These are phyloP conservation scores for Venustaconcha ellipsiformis DNA, from an alignment of 1,140 invertebrate species.

Conservation along the genomic window DNA sequence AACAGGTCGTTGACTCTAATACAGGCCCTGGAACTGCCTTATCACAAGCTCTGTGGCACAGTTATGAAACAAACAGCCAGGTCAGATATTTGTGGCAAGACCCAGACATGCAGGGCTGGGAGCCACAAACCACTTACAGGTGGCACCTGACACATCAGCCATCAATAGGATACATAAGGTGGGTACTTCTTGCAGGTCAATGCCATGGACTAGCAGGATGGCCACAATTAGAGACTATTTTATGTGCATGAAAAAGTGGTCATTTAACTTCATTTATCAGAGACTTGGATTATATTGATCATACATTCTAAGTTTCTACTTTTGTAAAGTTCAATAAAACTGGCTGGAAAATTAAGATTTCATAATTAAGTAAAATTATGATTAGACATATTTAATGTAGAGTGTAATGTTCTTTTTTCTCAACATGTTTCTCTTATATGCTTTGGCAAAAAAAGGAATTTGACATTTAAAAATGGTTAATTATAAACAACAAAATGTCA, in stretches of 20 bases:
- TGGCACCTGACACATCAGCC: constrained; percentile 36
- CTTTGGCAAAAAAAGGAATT: neutral
- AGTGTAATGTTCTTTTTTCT: neutral
- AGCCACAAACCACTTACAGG: constrained; percentile 34
- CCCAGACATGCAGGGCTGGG: constrained; percentile 36
- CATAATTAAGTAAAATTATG: too few species aligned
- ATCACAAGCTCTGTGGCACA: constrained; percentile 93
- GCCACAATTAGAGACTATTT: too few species aligned
- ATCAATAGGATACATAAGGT: constrained; percentile 39
- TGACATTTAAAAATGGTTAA: neutral
- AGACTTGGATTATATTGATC: too few species aligned
- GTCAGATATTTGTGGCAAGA: constrained; percentile 64
- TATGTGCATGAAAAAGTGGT: too few species aligned
- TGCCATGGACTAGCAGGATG: too few species aligned
- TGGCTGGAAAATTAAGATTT: too few species aligned
- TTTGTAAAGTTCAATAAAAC: too few species aligned
- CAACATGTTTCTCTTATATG: neutral
- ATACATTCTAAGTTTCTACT: too few species aligned
- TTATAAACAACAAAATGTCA: too few species aligned
- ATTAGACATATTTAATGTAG: neutral
- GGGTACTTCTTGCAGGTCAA: neutral
- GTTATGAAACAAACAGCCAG: constrained; percentile 85
- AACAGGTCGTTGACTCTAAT: constrained; percentile 78
- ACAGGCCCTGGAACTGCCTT: constrained; percentile 90
- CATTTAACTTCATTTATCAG: too few species aligned